phyloP scores from a whole-genome alignment of 1,140 invertebrate genomes.

The Scaptodrosophila lebanonensis region DNA sequence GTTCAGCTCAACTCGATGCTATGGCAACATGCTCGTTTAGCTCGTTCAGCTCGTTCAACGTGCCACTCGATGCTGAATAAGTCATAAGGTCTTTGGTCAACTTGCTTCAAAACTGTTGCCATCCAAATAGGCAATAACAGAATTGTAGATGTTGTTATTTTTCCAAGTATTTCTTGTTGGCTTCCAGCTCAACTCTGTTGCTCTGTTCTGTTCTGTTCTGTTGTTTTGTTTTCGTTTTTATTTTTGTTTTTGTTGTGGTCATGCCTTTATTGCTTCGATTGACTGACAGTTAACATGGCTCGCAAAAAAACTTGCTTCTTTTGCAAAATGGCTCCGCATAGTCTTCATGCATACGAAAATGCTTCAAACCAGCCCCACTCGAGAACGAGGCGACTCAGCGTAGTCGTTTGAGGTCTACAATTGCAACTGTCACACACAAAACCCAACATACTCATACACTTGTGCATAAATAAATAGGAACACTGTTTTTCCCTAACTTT shows the following conservation, averaged over 20 bases:
- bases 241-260: too few species aligned
- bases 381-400: neutral
- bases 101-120: slow-evolving; percentile 13
- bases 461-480: slow-evolving; percentile 3
- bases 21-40: too few species aligned
- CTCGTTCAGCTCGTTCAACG: too few species aligned
- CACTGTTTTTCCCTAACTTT: too few species aligned
- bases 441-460: slow-evolving; percentile 17
- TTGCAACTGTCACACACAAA: slow-evolving; percentile 63
- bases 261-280: too few species aligned
- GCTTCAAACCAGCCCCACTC: too few species aligned
- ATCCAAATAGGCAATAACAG: slow-evolving; percentile 21
- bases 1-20: neutral
- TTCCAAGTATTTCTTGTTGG: too few species aligned
- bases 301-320: slow-evolving; percentile 59
- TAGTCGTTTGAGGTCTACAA: slow-evolving; percentile 39
- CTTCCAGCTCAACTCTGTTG: slow-evolving; percentile 44
- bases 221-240: too few species aligned
- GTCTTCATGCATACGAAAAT: slow-evolving; percentile 59
- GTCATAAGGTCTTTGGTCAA: slow-evolving; percentile 66
- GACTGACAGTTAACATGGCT: slow-evolving; percentile 69
- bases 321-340: too few species aligned
- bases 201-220: too few species aligned
- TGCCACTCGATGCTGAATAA: slow-evolving; percentile 40
- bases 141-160: too few species aligned